These are phyloP conservation scores for Myodes glareolus DNA, from an alignment of 2,113 vertebrate species.

Conservation along the genomic window DNA sequence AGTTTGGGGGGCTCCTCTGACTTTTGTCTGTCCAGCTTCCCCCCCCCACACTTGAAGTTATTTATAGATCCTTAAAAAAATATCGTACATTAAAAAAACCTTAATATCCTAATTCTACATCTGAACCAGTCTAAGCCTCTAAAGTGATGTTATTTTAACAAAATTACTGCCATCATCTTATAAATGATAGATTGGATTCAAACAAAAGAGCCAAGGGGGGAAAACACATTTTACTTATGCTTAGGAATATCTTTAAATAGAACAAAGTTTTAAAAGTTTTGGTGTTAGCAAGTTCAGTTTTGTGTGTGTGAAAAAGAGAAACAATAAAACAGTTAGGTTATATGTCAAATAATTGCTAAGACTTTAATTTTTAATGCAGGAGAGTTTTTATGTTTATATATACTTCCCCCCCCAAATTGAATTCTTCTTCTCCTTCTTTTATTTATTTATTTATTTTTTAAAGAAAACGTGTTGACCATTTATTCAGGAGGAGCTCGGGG, in stretches of 20 bases:
- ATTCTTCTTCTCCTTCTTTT: background rate
- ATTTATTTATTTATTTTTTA: background rate
- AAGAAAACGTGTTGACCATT: background rate
- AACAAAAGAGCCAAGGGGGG: background rate
- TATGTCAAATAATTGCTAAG: conserved; percentile 6
- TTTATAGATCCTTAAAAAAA: conserved; percentile 45
- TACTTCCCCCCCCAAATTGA: background rate
- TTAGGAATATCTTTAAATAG: conserved; percentile 4
- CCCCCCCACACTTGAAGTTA: background rate
- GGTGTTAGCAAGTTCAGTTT: conserved; percentile 38
- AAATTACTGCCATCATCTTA: conserved; percentile 48
- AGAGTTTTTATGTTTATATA: conserved; percentile 26
- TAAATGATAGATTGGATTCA: background rate
- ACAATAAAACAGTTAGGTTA: conserved; percentile 21
- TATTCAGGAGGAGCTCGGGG: conserved; percentile 26
- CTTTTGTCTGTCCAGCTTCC: background rate
- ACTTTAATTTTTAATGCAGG: conserved; percentile 21
- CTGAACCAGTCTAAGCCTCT: conserved; percentile 21
- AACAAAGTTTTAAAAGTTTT: conserved; percentile 39
- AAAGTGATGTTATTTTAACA: conserved; percentile 32
- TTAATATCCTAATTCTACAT: conserved; percentile 44
- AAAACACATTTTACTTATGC: background rate
- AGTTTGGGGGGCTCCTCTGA: background rate
- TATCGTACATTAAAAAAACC: background rate
- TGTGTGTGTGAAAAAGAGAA: conserved; percentile 38